These are phyloP conservation scores for Andrena haemorrhoa DNA, from an alignment of 2,888 invertebrate species.

Conservation along the genomic window DNA sequence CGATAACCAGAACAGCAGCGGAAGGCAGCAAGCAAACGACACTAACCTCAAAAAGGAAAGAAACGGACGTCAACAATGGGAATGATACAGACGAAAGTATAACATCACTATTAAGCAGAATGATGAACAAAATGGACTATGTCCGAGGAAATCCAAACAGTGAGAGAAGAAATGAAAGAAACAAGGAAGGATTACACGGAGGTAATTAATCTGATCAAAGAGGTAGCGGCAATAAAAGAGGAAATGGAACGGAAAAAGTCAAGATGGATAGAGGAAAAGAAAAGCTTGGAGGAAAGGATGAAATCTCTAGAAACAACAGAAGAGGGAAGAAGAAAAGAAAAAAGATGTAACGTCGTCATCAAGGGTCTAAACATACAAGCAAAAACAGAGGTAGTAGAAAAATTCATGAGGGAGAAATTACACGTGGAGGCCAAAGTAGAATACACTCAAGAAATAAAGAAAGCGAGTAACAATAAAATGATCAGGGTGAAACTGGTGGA, in stretches of 20 bases:
- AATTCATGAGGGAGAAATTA: not conserved
- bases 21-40: not conserved
- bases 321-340: not conserved
- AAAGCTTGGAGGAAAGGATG: not conserved
- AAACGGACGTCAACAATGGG: not conserved
- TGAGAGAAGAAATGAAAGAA: not conserved
- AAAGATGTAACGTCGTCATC: not conserved
- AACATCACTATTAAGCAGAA: not conserved
- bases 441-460: not conserved
- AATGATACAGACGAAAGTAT: not conserved
- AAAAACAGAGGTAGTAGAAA: not conserved
- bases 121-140: not conserved
- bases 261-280: not conserved
- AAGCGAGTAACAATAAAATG: not conserved
- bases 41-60: not conserved
- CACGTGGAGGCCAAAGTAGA: not conserved
- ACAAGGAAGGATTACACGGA: not conserved
- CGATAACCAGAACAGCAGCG: not conserved
- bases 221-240: not conserved
- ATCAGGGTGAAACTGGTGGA: not conserved
- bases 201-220: not conserved
- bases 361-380: not conserved
- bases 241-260: slow-evolving; percentile 1
- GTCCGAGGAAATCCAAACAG: not conserved
- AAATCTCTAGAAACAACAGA: not conserved